Evolutionary conservation across 2,888 invertebrate genomes (phyloP).

Genomic region (Phasia obesa): DNA sequence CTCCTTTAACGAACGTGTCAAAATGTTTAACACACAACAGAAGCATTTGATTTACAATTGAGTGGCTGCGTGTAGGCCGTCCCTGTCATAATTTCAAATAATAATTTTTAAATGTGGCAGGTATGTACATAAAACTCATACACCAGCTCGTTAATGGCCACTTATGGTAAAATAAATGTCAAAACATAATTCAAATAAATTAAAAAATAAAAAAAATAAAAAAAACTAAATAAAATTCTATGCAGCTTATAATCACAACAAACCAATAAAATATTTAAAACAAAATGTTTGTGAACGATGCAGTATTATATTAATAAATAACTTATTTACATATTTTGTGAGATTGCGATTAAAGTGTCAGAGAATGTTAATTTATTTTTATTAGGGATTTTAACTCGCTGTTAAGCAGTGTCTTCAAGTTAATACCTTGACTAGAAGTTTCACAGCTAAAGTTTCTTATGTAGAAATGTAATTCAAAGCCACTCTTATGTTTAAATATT

Average conservation of each 20-base stretch:
- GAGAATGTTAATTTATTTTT: constrained; percentile 64
- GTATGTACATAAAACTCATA: constrained; percentile 24
- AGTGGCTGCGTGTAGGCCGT: constrained; percentile 16
- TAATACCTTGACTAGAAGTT: constrained; percentile 25
- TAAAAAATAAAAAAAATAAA: constrained; percentile 12
- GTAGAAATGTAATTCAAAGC: constrained; percentile 41
- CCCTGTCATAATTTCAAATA: constrained; percentile 53
- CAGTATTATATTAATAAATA: constrained; percentile 6
- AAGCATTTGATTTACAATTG: constrained; percentile 25
- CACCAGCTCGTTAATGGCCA: constrained; percentile 53
- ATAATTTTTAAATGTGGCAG: constrained; percentile 54
- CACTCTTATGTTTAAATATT: neutral
- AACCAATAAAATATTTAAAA: constrained; percentile 23
- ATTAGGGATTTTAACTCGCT: constrained; percentile 31
- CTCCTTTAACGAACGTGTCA: constrained; percentile 55
- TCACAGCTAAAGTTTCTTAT: neutral
- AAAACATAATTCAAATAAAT: constrained; percentile 61
- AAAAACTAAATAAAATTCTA: neutral
- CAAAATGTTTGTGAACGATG: neutral
- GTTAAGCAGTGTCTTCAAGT: neutral
- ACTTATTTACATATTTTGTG: constrained; percentile 50
- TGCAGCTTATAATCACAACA: neutral
- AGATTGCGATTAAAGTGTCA: constrained; percentile 57
- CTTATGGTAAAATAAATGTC: constrained; percentile 68
- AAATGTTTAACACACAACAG: constrained; percentile 45